Conservation (phyloP, 2,113 vertebrate species). For the Perca fluviatilis region DNA sequence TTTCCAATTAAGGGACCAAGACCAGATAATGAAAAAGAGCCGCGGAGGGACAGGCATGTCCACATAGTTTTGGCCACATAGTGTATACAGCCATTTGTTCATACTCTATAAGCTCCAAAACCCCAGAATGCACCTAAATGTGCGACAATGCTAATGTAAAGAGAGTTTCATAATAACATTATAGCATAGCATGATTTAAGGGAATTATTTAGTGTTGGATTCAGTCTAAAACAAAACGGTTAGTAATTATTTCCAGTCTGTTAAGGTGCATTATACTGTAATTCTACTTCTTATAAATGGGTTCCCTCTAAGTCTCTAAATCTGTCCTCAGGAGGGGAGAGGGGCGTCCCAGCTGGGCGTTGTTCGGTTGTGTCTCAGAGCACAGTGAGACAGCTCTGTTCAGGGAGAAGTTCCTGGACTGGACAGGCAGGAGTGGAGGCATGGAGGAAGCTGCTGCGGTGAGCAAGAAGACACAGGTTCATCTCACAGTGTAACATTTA, state of each 20-base stretch:
- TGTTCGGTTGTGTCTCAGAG: conserved; percentile 83
- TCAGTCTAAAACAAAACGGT: neutral
- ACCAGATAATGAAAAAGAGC: too few relatives aligned
- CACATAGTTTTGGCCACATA: too few relatives aligned
- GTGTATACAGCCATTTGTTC: neutral
- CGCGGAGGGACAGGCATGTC: too few relatives aligned
- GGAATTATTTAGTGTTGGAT: too few relatives aligned
- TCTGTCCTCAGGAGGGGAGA: conserved; percentile 76
- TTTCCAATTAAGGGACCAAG: too few relatives aligned
- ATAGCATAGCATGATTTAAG: too few relatives aligned
- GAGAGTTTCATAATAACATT: neutral
- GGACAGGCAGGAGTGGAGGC: conserved; percentile 43
- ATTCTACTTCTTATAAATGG: neutral
- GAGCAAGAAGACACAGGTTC: conserved; percentile 68
- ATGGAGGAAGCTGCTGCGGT: conserved; percentile 12
- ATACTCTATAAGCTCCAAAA: neutral
- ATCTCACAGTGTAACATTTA: neutral
- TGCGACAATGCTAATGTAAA: neutral
- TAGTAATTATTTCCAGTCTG: neutral
- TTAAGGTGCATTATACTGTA: neutral
- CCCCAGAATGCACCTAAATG: neutral
- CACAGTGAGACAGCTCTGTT: conserved; percentile 83
- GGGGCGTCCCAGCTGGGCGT: conserved; percentile 85
- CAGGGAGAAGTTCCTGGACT: conserved; percentile 85
- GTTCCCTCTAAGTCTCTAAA: neutral